Percentiles rank a stretch among this genome's conserved stretches.
Evolutionary conservation across 1,140 invertebrate genomes (phyloP).

Genomic region (Pseudobourletiella spinata): DNA sequence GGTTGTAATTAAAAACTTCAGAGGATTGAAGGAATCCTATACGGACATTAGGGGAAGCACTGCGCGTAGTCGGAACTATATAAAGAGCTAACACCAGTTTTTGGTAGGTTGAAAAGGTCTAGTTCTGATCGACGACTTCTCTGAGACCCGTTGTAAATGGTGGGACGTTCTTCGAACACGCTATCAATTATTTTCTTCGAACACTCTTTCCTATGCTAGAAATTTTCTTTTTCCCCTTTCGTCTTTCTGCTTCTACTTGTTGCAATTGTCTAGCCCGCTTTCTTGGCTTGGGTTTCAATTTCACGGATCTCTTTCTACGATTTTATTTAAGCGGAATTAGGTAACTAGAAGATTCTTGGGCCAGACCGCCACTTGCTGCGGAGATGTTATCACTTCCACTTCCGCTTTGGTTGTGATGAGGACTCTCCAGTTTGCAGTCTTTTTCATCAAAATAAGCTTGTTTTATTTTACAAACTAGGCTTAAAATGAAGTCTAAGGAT

Average conservation of each 20-base stretch:
- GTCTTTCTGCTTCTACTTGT: not conserved
- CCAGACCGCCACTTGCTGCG: not conserved
- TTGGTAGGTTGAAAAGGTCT: not conserved
- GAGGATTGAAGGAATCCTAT: not conserved
- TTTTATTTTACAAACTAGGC: no score
- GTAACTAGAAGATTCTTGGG: not conserved
- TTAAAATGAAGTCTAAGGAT: no score
- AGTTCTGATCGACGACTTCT: not conserved
- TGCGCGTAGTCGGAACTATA: not conserved
- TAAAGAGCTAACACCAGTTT: not conserved
- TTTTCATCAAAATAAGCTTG: not conserved
- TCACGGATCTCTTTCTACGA: not conserved
- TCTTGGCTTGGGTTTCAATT: not conserved
- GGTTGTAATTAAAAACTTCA: not conserved
- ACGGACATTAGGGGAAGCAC: not conserved
- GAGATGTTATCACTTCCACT: not conserved
- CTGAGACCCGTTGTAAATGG: not conserved
- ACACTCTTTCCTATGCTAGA: not conserved
- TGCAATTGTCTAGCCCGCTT: not conserved
- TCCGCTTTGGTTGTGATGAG: not conserved
- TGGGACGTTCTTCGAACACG: not conserved
- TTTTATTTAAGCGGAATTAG: not conserved
- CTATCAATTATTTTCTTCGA: not conserved
- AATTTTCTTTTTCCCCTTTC: not conserved
- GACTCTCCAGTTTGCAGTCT: not conserved